A percentile compares a stretch with the other conserved stretches of the same genome.
Conservation (phyloP, 1,140 invertebrate genomes). For the Cryptotermes secundus region DNA sequence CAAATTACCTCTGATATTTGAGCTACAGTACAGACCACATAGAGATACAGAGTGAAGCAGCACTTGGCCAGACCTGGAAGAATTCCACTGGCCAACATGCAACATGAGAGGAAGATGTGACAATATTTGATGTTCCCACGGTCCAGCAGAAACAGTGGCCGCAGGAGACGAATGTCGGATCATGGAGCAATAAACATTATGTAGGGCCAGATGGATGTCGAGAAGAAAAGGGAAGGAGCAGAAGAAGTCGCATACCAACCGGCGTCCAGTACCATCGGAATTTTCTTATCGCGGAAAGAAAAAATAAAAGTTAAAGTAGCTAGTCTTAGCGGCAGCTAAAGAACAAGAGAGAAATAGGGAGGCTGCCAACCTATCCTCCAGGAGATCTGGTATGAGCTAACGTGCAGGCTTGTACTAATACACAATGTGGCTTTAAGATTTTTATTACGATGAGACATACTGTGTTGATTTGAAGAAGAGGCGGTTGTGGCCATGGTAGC, state of each 20-base stretch:
- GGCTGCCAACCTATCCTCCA: not conserved
- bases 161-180: conserved; percentile 24
- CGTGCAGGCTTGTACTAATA: not conserved
- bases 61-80: not conserved
- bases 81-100: conserved; percentile 6
- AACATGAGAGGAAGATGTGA: not conserved
- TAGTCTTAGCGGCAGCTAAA: not conserved
- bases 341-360: not conserved
- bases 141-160: not conserved
- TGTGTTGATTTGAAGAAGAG: too few relatives aligned
- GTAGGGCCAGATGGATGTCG: conserved; percentile 23
- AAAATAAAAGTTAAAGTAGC: not conserved
- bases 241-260: conserved; percentile 12
- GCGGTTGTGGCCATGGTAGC: too few relatives aligned
- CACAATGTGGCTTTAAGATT: not conserved
- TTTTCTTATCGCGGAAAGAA: conserved; percentile 19
- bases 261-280: conserved; percentile 5
- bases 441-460: too few relatives aligned
- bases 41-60: too few relatives aligned
- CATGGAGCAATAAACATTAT: conserved; percentile 27
- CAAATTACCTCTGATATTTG: too few relatives aligned
- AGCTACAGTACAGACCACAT: too few relatives aligned
- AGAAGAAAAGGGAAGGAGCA: not conserved
- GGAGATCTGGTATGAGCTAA: not conserved
- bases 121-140: conserved; percentile 20